phyloP scores from a whole-genome alignment of 2,113 vertebrate species.

The Mastomys natalensis region DNA sequence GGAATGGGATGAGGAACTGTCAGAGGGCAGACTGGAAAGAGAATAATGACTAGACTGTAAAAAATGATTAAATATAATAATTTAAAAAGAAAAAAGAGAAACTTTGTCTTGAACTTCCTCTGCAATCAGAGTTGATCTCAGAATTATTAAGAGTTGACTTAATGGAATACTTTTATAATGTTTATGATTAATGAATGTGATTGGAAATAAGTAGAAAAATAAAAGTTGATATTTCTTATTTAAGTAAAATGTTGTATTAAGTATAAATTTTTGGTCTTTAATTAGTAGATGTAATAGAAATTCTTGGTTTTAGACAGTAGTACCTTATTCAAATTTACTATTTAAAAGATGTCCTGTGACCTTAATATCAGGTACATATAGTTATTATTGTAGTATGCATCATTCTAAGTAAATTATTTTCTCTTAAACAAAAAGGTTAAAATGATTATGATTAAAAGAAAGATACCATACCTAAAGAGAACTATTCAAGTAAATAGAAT shows the following conservation, averaged over 20 bases:
- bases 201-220: not conserved
- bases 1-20: no score
- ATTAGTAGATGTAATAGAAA: not conserved
- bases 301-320: not conserved
- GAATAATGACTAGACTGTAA: no score
- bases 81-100: not conserved
- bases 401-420: constrained; percentile 43
- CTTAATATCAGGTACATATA: not conserved
- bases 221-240: not conserved
- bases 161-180: not conserved
- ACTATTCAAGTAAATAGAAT: not conserved
- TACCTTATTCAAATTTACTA: not conserved
- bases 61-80: not conserved
- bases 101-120: constrained; percentile 61
- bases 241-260: not conserved
- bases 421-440: constrained; percentile 33
- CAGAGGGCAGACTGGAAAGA: no score
- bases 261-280: not conserved
- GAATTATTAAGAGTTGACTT: constrained; percentile 42
- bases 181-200: not conserved
- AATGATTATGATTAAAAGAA: not conserved
- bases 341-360: not conserved
- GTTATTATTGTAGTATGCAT: not conserved
- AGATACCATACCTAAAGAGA: not conserved
- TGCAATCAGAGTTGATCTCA: constrained; percentile 35